phyloP scores from a whole-genome alignment of 2,888 invertebrate species.

The Subacronicta megacephala region DNA sequence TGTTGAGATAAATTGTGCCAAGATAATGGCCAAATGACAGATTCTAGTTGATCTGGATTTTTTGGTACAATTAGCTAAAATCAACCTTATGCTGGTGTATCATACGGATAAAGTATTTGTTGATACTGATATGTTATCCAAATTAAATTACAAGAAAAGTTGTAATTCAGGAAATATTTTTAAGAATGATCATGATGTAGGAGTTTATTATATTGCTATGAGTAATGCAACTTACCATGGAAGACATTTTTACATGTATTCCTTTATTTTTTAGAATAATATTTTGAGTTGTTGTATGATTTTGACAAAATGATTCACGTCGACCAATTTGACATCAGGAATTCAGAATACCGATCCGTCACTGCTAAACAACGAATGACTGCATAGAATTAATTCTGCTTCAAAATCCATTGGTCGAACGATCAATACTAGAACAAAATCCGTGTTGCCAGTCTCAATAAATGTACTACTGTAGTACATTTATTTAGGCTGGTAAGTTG shows the following conservation, averaged over 20 bases:
- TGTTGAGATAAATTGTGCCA: too few species aligned
- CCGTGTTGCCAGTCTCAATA: neutral
- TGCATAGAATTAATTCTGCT: conserved; percentile 74
- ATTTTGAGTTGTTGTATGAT: conserved; percentile 59
- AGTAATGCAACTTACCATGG: conserved; percentile 73
- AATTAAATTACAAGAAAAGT: conserved; percentile 14
- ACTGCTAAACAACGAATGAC: conserved; percentile 70
- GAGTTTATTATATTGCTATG: conserved; percentile 5
- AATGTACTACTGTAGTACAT: neutral
- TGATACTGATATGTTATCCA: conserved; percentile 14
- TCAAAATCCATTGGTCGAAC: conserved; percentile 66
- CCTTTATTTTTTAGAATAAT: conserved; percentile 58
- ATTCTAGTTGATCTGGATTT: conserved; percentile 22
- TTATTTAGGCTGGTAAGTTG: too few species aligned
- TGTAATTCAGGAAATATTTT: conserved; percentile 4
- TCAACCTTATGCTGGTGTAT: conserved; percentile 37
- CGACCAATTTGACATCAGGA: conserved; percentile 78
- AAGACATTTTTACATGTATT: conserved; percentile 75
- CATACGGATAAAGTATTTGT: conserved; percentile 12
- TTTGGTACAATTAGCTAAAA: conserved; percentile 22
- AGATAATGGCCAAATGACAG: conserved; percentile 11
- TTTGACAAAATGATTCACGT: conserved; percentile 82
- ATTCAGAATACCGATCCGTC: conserved; percentile 55
- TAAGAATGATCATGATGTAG: neutral
- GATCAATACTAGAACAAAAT: conserved; percentile 73